Evolutionary conservation across 2,888 invertebrate genomes (phyloP), one percentile per base, ranked within the genome.

Genomic region (Lasiommata megera): DNA sequence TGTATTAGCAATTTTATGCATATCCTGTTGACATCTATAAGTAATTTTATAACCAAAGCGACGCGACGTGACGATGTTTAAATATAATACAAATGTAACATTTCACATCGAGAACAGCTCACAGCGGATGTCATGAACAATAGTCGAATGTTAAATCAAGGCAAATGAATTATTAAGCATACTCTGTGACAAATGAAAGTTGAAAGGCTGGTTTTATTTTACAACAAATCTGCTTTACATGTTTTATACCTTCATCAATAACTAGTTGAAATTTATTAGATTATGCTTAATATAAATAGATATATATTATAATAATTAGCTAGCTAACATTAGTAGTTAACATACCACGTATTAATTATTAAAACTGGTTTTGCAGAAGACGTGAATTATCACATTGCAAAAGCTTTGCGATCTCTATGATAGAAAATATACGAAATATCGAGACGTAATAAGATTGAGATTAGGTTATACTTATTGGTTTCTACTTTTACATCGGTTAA

Each of bases 1-100:
- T 47, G 48, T 44, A 54, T 74, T 75, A 74, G 76, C 76, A 77
- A 78, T 77, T 77, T 73, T 74, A 77, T 77, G 72, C 66, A 69
- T 71, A 78, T 81, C 79, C 79, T 76, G 78, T 78, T 69, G 69
- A 60, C 67, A 76, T 78, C 74, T 82, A 82, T 70, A 70, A 67
- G 68, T 69, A 64, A 73, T 73, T 77, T 82, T 82, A 82, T 77
- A 54, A 64, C 46, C 72, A 63, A 73, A 76, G 69, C 67, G 74
- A 74, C n/a, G n/a, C n/a, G 28, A 69, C 63, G 68, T 68, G 68
- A 65, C 16, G 36, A 31, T 12, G 47, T 54, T 55, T 52, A 29
- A 64, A 67, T 68, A 62, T 67, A 67, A 67, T 66, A 64, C 44
- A 31, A 54, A 48, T 46, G 52, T 47, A 48, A 48, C 53, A 54